These are phyloP conservation scores for Trachemys scripta DNA, from an alignment of 2,113 vertebrate species.

Conservation along the genomic window DNA sequence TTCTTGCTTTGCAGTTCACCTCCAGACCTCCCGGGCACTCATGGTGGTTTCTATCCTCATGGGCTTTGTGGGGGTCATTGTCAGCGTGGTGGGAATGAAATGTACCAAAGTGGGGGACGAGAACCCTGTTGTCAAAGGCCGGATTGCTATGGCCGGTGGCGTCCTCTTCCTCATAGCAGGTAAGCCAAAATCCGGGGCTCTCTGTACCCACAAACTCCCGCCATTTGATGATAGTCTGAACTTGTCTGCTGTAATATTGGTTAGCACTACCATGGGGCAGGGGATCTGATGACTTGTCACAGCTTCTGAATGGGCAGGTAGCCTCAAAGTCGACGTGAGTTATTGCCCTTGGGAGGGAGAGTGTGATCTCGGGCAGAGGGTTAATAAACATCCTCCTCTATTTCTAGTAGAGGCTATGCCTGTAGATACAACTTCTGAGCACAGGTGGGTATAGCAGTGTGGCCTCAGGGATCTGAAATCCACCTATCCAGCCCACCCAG, in stretches of 20 bases:
- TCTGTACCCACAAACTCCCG: background rate
- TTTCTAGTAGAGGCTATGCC: background rate
- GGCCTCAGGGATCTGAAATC: background rate
- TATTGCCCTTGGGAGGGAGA: background rate
- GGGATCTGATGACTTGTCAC: no score
- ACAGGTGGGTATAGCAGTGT: background rate
- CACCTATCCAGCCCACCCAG: no score
- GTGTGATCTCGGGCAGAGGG: background rate
- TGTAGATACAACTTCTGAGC: rapidly evolving
- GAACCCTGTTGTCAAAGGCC: constrained; percentile 90
- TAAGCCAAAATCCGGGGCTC: constrained; percentile 60
- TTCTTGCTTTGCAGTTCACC: constrained; percentile 85
- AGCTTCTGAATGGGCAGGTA: background rate
- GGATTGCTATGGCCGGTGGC: constrained; percentile 91
- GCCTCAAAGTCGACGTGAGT: background rate
- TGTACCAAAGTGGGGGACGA: constrained; percentile 97
- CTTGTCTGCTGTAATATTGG: background rate
- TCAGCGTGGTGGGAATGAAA: constrained; percentile 97
- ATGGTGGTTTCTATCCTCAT: constrained; percentile 95
- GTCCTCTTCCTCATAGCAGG: constrained; percentile 92
- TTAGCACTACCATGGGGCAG: background rate
- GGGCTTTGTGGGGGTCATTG: constrained; percentile 92
- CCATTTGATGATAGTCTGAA: background rate
- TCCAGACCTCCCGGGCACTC: constrained; percentile 94
- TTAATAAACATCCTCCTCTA: background rate